Conservation (phyloP, 2,888 invertebrate genomes). For the Tenthredo amoena region DNA sequence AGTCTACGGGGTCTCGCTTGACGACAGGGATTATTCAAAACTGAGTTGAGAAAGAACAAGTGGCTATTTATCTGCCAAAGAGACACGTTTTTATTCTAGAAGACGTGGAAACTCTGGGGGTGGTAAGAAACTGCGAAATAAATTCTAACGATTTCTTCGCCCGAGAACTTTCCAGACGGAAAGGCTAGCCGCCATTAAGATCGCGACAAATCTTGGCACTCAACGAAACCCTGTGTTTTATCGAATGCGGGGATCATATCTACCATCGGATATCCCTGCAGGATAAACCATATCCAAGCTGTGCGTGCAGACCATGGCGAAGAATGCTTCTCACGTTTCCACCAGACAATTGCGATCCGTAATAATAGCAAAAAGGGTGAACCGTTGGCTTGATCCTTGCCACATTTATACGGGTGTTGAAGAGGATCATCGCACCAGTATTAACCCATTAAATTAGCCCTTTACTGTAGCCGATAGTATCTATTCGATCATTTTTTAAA, state of each 20-base stretch:
- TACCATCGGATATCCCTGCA: not conserved
- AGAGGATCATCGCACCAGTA: not conserved
- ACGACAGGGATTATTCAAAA: constrained; percentile 34
- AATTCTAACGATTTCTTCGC: constrained; percentile 45
- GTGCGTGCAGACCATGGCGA: not conserved
- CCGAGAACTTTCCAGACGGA: constrained; percentile 34
- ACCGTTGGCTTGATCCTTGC: not conserved
- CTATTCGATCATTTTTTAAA: not conserved
- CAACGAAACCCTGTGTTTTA: constrained; percentile 36
- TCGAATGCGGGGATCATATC: constrained; percentile 35
- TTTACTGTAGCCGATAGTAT: not conserved
- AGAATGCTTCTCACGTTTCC: constrained; percentile 21
- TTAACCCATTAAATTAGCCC: constrained; percentile 13
- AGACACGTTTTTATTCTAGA: constrained; percentile 41
- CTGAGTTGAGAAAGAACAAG: constrained; percentile 23
- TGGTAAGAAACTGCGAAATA: constrained; percentile 32
- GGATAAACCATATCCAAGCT: not conserved
- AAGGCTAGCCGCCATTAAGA: constrained; percentile 33
- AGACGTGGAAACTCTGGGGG: constrained; percentile 26
- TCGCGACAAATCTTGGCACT: constrained; percentile 47
- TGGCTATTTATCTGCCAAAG: constrained; percentile 30
- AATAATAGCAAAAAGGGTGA: constrained; percentile 1
- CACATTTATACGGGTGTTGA: not conserved
- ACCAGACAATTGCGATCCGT: constrained; percentile 18
- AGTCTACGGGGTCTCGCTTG: not conserved